Conservation (phyloP, 2,888 invertebrate species). For the Leucophora obtusa region DNA sequence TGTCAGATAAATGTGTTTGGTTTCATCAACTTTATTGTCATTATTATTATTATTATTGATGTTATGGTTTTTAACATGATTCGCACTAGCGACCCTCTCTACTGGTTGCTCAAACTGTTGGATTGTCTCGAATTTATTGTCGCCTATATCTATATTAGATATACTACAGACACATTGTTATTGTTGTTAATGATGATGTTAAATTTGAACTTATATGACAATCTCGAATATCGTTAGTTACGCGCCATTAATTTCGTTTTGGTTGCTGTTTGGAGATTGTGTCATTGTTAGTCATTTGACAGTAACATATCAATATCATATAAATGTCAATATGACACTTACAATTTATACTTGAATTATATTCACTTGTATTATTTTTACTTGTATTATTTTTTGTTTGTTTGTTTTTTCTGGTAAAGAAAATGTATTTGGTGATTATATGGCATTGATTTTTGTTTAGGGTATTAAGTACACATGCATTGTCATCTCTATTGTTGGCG, state of each 20-base stretch:
- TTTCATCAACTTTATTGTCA: constrained; percentile 4
- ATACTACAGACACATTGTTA: constrained; percentile 2
- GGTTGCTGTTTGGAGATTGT: constrained; percentile 22
- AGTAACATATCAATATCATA: constrained; percentile 63
- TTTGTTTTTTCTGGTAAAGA: background rate
- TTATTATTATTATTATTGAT: constrained; percentile 20
- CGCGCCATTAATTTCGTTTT: constrained; percentile 38
- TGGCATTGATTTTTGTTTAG: background rate
- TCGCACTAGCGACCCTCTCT: background rate
- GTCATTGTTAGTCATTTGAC: constrained; percentile 47
- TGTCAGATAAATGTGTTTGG: constrained; percentile 3
- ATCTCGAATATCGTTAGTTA: constrained; percentile 42
- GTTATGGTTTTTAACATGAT: constrained; percentile 26
- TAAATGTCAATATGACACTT: constrained; percentile 64
- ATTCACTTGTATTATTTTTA: constrained; percentile 13
- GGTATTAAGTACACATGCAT: background rate
- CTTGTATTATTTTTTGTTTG: no score
- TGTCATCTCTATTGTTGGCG: background rate
- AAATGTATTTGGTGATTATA: background rate
- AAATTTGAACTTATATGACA: constrained; percentile 42
- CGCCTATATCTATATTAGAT: background rate
- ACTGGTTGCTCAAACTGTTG: constrained; percentile 1
- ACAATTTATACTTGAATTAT: constrained; percentile 49
- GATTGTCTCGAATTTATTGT: constrained; percentile 16
- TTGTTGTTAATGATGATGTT: constrained; percentile 34